These are phyloP conservation scores for Andrena praecox DNA, from an alignment of 2,888 invertebrate genomes.

Conservation along the genomic window DNA sequence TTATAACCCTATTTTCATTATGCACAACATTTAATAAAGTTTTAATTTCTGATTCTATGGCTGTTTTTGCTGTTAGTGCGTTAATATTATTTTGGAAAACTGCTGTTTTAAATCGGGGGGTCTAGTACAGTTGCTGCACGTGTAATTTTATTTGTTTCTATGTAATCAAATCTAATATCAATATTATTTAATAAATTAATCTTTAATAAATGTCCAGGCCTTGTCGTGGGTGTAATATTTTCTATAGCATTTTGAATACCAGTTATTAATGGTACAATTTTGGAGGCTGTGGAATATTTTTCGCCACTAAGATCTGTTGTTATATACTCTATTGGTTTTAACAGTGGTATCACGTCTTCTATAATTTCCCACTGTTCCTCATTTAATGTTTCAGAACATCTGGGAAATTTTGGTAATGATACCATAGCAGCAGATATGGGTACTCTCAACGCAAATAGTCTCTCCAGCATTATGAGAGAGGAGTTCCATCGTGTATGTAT, in stretches of 20 bases:
- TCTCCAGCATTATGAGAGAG: neutral
- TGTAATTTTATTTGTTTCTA: no score
- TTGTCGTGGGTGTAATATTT: neutral
- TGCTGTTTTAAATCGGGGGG: no score
- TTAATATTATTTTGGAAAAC: no score
- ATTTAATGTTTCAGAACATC: neutral
- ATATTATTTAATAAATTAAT: neutral
- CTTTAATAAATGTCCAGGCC: neutral
- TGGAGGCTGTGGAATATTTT: neutral
- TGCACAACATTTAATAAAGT: no score
- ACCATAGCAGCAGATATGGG: neutral
- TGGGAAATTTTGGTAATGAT: neutral
- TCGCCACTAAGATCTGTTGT: neutral
- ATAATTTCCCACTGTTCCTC: neutral
- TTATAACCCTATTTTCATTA: no score
- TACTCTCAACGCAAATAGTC: neutral
- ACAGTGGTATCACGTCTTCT: neutral
- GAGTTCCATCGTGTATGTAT: neutral
- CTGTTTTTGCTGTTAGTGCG: no score
- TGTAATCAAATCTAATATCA: no score
- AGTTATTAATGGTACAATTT: neutral
- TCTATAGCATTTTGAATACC: neutral
- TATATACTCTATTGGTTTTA: slow-evolving; percentile 3
- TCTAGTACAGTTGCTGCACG: no score
- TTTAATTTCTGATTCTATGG: no score